phyloP scores from a whole-genome alignment of 1,140 invertebrate genomes.

The Scaptodrosophila lebanonensis region DNA sequence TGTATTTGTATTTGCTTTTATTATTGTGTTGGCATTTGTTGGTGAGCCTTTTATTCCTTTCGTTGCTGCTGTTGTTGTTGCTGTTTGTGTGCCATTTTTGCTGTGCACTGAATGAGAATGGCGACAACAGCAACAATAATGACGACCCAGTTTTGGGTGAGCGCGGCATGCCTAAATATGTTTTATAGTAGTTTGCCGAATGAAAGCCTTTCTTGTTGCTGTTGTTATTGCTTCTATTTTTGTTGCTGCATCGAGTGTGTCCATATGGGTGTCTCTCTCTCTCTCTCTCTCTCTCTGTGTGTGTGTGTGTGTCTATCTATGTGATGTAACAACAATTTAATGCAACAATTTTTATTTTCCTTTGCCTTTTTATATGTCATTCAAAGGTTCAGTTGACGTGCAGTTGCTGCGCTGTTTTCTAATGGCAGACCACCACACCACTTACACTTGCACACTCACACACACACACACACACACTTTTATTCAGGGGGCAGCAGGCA shows the following conservation, averaged over 20 bases:
- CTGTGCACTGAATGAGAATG: too few species aligned
- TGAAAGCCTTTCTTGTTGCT: slow-evolving; percentile 4
- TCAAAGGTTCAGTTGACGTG: slow-evolving; percentile 31
- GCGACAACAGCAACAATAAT: too few species aligned
- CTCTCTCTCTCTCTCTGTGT: too few species aligned
- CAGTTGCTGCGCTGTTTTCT: slow-evolving; percentile 34
- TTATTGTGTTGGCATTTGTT: slow-evolving; percentile 2
- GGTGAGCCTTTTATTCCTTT: slow-evolving; percentile 3
- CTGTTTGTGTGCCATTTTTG: background rate
- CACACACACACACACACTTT: slow-evolving; percentile 5
- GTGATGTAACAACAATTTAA: slow-evolving; percentile 15
- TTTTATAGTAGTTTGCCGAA: slow-evolving; percentile 28
- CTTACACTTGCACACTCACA: slow-evolving; percentile 11
- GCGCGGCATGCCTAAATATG: slow-evolving; percentile 38
- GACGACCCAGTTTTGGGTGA: slow-evolving; percentile 15
- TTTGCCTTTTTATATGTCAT: slow-evolving; percentile 48
- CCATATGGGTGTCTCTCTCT: too few species aligned
- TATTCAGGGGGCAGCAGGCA: background rate
- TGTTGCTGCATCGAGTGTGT: too few species aligned
- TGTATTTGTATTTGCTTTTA: background rate
- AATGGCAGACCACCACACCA: slow-evolving; percentile 21
- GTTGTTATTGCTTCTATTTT: too few species aligned
- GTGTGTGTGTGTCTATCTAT: too few species aligned
- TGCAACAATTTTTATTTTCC: slow-evolving; percentile 1
- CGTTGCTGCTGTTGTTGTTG: background rate